These are phyloP conservation scores for Meteorus colon DNA, from an alignment of 2,888 invertebrate species.

Conservation along the genomic window DNA sequence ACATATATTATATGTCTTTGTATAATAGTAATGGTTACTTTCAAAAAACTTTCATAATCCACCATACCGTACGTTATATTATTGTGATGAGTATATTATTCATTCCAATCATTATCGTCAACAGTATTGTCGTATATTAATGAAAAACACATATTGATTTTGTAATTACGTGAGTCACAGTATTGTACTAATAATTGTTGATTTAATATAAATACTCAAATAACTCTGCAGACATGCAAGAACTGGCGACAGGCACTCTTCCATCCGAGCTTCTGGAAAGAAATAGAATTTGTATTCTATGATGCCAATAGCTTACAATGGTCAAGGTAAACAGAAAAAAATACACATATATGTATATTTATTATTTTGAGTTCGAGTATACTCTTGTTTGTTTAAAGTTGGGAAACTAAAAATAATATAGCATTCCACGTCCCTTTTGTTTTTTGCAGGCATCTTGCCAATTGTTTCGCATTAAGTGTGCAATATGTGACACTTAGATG, in stretches of 20 bases:
- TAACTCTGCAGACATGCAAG: constrained; percentile 71
- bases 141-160: neutral
- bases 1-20: neutral
- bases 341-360: constrained; percentile 15
- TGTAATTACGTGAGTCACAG: neutral
- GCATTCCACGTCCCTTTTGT: neutral
- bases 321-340: constrained; percentile 60
- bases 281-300: constrained; percentile 69
- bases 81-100: constrained; percentile 24
- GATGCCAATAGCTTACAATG: constrained; percentile 68
- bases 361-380: neutral
- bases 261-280: constrained; percentile 73
- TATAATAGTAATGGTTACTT: constrained; percentile 6
- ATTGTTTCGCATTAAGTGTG: constrained; percentile 70
- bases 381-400: neutral
- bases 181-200: neutral
- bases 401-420: constrained; percentile 13
- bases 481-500: constrained; percentile 72
- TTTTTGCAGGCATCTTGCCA: constrained; percentile 64
- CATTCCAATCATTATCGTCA: neutral
- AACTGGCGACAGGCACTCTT: constrained; percentile 76
- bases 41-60: constrained; percentile 9
- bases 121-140: constrained; percentile 15
- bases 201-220: constrained; percentile 1
- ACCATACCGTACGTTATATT: neutral